Conservation (phyloP, 1,140 invertebrate species). For the Asbolus verrucosus region DNA sequence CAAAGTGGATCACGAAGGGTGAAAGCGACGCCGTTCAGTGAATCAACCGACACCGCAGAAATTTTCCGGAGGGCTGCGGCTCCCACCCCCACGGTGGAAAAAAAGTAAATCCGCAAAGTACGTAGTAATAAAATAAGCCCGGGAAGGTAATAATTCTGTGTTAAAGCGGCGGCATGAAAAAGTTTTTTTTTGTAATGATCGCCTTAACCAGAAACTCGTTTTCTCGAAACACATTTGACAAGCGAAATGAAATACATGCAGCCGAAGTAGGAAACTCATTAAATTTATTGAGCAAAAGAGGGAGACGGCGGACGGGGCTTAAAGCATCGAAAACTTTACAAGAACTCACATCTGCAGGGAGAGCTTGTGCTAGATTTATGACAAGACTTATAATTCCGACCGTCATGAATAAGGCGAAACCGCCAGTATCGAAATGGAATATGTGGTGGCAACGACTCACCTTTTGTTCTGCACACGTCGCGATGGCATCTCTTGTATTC, state of each 20-base stretch:
- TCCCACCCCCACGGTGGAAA: neutral
- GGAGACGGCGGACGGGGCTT: constrained; percentile 16
- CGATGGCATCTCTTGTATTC: too few species aligned
- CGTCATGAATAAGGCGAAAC: constrained; percentile 36
- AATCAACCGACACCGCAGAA: too few species aligned
- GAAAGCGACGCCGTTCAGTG: too few species aligned
- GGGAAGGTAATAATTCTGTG: constrained; percentile 16
- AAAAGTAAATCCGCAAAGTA: constrained; percentile 1
- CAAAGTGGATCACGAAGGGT: too few species aligned
- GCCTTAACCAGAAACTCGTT: constrained; percentile 23
- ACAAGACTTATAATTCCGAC: constrained; percentile 40
- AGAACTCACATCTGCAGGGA: constrained; percentile 41
- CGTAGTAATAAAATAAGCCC: constrained; percentile 8
- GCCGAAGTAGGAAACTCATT: constrained; percentile 36
- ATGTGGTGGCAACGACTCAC: too few species aligned
- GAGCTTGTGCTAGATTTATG: constrained; percentile 42
- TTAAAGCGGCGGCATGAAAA: constrained; percentile 26
- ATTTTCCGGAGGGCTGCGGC: neutral
- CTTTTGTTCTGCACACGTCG: too few species aligned
- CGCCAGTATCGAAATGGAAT: neutral
- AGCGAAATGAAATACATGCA: constrained; percentile 37
- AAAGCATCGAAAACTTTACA: constrained; percentile 42
- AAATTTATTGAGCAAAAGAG: constrained; percentile 40
- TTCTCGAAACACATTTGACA: constrained; percentile 31
- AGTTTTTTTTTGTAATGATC: constrained; percentile 21